Evolutionary conservation across 2,113 vertebrate species (phyloP), one percentile per base, ranked within the genome.

Genomic region (Chelonoidis abingdonii): DNA sequence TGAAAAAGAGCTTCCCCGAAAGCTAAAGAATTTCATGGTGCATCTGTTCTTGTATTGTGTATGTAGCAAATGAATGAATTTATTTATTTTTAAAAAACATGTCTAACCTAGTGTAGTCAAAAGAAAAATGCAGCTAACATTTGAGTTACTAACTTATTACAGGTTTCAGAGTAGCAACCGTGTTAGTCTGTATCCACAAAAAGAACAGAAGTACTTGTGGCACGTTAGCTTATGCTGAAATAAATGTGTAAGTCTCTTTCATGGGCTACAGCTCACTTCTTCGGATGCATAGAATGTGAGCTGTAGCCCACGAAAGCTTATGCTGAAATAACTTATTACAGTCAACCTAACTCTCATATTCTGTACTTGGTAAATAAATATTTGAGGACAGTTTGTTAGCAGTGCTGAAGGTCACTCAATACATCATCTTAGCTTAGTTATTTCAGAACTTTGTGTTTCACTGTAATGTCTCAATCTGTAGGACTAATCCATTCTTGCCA

Each of bases 401-500:
- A 47, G 41, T 25, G 44, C 31, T 13, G 75, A 17, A 83, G 21
- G 78, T 69, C 76, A 59, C 78, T 59, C 27, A 7, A 31, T 76
- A 2, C 47, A 47, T 87, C 54, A 5, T 62, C 80, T 41, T 25
- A n/a, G 50, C 53, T 50, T 81, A 87, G 41, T 80, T 76, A 35
- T 84, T 57, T 25, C 50, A 87, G 49, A 81, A 83, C 75, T 82
- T 90, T 89, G 81, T 79, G 41, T 95, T 52, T 62, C 84, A 91
- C 35, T 8, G 49, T 4, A 1, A 21, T 2, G 4, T 79, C 92
- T 78, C 5, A 2, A 38, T 88, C 82, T 25, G 41, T 53, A 81
- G 89, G 84, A 85, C 86, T 93, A 89, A 93, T 93, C 87, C 2
- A 79, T 82, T 88, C 84, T 57, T 4, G 38, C 93, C 12, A 4